These are phyloP conservation scores for Ceyx erithaca DNA, from an alignment of 2,797 vertebrate species.

Conservation along the genomic window DNA sequence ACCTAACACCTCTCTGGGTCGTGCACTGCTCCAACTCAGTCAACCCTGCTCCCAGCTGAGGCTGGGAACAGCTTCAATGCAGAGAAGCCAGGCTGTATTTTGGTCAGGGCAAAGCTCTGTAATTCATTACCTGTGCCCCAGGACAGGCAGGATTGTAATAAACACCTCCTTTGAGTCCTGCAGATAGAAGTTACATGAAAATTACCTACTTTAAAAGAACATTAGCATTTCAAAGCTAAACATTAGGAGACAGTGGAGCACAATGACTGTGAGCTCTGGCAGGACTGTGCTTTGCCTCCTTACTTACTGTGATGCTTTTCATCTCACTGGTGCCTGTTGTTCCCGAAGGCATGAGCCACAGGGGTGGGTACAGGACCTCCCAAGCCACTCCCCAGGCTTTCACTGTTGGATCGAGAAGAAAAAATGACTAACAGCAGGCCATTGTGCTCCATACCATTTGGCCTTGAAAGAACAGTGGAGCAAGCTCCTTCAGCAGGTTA, in stretches of 20 bases:
- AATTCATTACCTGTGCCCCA: slow-evolving; percentile 45
- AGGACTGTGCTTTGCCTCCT: slow-evolving; percentile 22
- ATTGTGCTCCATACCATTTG: neutral
- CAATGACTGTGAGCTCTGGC: neutral
- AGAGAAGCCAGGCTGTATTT: neutral
- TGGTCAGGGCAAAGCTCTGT: slow-evolving; percentile 12
- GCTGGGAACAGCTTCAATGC: neutral
- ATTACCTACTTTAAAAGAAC: slow-evolving; percentile 64
- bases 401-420: neutral
- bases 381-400: neutral
- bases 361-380: neutral
- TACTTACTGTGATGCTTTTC: slow-evolving; percentile 3
- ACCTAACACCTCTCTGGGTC: neutral
- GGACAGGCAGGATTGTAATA: slow-evolving; percentile 56
- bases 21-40: rapidly evolving
- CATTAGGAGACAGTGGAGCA: slow-evolving; percentile 38
- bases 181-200: slow-evolving; percentile 64
- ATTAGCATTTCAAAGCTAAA: slow-evolving; percentile 70
- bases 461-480: neutral
- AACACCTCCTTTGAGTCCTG: slow-evolving; percentile 61
- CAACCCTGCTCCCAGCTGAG: neutral
- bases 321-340: neutral
- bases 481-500: neutral
- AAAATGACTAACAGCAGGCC: neutral
- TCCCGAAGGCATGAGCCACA: neutral